A percentile compares a stretch with the other conserved stretches of the same genome.
Evolutionary conservation across 2,797 vertebrate genomes (phyloP).

Genomic region (Ctenosaura bakeri): DNA sequence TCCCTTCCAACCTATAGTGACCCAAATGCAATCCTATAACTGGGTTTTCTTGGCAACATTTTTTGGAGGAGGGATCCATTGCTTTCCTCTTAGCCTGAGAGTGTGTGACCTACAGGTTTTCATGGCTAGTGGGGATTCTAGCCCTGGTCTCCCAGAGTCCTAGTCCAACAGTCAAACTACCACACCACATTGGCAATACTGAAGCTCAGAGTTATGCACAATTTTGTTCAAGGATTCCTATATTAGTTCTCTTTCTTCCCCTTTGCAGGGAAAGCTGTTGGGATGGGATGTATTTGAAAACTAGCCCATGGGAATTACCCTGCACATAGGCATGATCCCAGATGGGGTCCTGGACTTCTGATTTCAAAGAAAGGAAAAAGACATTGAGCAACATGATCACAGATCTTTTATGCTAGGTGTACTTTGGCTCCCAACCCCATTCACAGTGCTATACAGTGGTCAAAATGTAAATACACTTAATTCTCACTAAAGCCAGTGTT

Average conservation of each 20-base stretch:
- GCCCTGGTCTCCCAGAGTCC: too few relatives aligned
- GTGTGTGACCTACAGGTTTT: too few relatives aligned
- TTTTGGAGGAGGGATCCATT: too few relatives aligned
- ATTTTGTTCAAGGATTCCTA: not conserved
- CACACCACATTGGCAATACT: too few relatives aligned
- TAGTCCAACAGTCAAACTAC: too few relatives aligned
- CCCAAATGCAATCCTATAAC: too few relatives aligned
- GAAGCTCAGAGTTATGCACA: not conserved
- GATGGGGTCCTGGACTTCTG: not conserved
- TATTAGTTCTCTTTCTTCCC: not conserved
- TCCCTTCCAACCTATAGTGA: too few relatives aligned
- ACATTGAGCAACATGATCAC: not conserved
- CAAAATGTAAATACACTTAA: not conserved
- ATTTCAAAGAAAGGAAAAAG: not conserved
- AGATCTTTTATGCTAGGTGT: not conserved
- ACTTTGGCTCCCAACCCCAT: not conserved
- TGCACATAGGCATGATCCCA: not conserved
- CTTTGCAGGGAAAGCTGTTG: not conserved
- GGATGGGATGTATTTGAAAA: not conserved
- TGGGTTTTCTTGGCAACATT: too few relatives aligned
- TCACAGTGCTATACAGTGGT: not conserved
- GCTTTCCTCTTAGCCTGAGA: too few relatives aligned
- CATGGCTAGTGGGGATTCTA: too few relatives aligned
- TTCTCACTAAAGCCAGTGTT: not conserved
- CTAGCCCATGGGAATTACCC: not conserved